Evolutionary conservation across 1,140 invertebrate species (phyloP).

Genomic region (Ylistrum balloti): DNA sequence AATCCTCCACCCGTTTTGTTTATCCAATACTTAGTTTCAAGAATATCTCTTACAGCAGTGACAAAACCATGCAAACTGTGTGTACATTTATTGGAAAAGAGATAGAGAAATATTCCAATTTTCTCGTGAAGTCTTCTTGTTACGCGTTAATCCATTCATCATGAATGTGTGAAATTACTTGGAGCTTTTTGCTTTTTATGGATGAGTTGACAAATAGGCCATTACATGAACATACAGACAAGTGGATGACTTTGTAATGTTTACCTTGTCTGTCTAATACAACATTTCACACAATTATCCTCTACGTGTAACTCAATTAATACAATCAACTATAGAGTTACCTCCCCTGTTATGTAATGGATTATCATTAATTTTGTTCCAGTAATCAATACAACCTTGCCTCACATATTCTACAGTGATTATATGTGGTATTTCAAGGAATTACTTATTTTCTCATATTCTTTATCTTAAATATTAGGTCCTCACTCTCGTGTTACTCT

Average conservation of each 20-base stretch:
- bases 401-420: too few relatives aligned
- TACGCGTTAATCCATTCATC: not conserved
- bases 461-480: too few relatives aligned
- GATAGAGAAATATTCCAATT: constrained; percentile 20
- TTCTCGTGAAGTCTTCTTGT: not conserved
- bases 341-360: not conserved
- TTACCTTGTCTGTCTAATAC: not conserved
- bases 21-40: too few relatives aligned
- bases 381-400: not conserved
- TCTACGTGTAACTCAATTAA: not conserved
- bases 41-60: not conserved
- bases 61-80: not conserved
- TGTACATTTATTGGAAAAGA: not conserved
- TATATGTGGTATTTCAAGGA: too few relatives aligned
- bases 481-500: too few relatives aligned
- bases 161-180: constrained; percentile 39
- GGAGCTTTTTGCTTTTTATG: constrained; percentile 6
- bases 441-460: too few relatives aligned
- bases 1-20: constrained; percentile 18
- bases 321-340: not conserved
- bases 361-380: not conserved
- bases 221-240: not conserved
- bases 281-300: not conserved
- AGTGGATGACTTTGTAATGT: not conserved
- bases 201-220: constrained; percentile 11